These are phyloP conservation scores for Poeciliopsis turneri DNA, from an alignment of 2,797 vertebrate species.

Conservation along the genomic window DNA sequence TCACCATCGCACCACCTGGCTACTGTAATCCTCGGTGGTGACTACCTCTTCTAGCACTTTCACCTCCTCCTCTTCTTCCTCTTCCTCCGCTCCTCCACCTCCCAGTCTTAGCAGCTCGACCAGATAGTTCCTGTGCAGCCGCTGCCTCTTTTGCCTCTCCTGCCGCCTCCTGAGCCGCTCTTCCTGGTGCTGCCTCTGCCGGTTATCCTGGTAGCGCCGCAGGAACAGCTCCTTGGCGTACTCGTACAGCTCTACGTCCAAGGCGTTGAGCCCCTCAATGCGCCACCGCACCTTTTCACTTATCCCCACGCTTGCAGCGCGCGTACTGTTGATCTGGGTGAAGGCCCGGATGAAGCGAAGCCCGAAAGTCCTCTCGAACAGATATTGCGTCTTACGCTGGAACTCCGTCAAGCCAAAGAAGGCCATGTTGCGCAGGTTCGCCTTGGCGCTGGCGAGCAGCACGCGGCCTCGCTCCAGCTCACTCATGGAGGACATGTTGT, in stretches of 20 bases:
- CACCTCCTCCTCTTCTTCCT: slow-evolving; percentile 65
- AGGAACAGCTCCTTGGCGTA: slow-evolving; percentile 94
- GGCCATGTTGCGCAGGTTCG: slow-evolving; percentile 94
- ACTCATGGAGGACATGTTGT: slow-evolving; percentile 89
- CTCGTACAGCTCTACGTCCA: slow-evolving; percentile 93
- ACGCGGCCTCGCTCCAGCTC: slow-evolving; percentile 87
- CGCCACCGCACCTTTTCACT: slow-evolving; percentile 83
- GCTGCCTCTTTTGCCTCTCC: slow-evolving; percentile 82
- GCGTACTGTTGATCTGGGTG: slow-evolving; percentile 93
- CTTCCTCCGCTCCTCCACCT: slow-evolving; percentile 69
- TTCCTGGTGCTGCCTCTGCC: slow-evolving; percentile 86
- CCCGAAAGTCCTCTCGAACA: slow-evolving; percentile 96
- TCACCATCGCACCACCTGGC: slow-evolving; percentile 96
- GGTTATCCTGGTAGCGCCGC: slow-evolving; percentile 89
- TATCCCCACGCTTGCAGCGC: slow-evolving; percentile 92
- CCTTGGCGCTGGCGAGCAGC: slow-evolving; percentile 91
- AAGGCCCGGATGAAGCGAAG: slow-evolving; percentile 94
- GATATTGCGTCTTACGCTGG: slow-evolving; percentile 95
- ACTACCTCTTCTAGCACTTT: slow-evolving; percentile 48
- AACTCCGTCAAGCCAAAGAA: slow-evolving; percentile 96
- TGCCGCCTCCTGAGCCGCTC: slow-evolving; percentile 84
- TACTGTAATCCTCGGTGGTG: slow-evolving; percentile 94
- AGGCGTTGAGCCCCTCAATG: slow-evolving; percentile 91
- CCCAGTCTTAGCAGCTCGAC: slow-evolving; percentile 72
- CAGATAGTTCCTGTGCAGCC: slow-evolving; percentile 81